A percentile compares a stretch with the other conserved stretches of the same genome.
phyloP scores from a whole-genome alignment of 1,140 invertebrate genomes.

The Diabrotica virgifera region DNA sequence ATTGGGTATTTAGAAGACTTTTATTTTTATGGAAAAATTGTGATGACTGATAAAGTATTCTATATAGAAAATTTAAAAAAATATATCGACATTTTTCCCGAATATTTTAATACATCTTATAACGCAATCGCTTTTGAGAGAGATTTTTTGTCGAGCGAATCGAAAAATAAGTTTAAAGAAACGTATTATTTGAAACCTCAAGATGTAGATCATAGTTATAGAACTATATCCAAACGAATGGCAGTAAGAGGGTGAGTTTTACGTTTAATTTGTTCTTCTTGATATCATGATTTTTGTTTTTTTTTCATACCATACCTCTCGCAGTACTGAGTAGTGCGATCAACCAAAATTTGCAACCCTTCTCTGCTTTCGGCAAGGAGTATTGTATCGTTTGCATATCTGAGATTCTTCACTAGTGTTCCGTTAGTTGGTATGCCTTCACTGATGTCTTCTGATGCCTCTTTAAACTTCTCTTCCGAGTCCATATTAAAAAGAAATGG shows the following conservation, averaged over 20 bases:
- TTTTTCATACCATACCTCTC: too few relatives aligned
- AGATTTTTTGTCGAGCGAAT: not conserved
- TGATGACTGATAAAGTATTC: slow-evolving; percentile 19
- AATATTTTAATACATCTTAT: not conserved
- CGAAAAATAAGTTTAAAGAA: not conserved
- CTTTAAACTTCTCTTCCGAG: too few relatives aligned
- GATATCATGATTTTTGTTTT: too few relatives aligned
- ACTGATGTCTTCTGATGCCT: too few relatives aligned
- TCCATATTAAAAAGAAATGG: too few relatives aligned
- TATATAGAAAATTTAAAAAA: slow-evolving; percentile 25
- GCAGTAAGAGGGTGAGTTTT: not conserved
- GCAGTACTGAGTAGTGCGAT: too few relatives aligned
- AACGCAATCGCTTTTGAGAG: not conserved
- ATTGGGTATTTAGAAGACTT: slow-evolving; percentile 26
- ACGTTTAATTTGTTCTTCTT: not conserved
- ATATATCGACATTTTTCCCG: not conserved
- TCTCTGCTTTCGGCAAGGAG: too few relatives aligned
- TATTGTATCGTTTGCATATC: too few relatives aligned
- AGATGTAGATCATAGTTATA: not conserved
- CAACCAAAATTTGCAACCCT: too few relatives aligned
- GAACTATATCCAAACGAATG: not conserved
- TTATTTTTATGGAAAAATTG: slow-evolving; percentile 28
- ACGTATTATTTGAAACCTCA: not conserved
- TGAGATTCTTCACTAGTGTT: too few relatives aligned
- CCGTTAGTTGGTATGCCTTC: too few relatives aligned